These are phyloP conservation scores for Melanargia galathea DNA, from an alignment of 2,888 invertebrate genomes.

Conservation along the genomic window DNA sequence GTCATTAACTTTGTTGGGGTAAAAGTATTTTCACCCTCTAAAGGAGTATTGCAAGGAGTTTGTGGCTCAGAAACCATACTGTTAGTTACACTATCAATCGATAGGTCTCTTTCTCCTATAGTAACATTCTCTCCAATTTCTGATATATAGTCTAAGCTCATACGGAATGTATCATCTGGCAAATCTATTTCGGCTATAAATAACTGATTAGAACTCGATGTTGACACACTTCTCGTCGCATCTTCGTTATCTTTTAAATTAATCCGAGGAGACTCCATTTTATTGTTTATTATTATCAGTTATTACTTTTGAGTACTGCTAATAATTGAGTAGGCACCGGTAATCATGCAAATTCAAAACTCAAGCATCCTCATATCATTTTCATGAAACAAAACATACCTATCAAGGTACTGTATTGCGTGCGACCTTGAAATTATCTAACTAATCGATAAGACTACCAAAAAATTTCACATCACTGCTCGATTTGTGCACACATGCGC, in stretches of 20 bases:
- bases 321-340: slow-evolving; percentile 11
- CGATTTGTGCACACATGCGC: slow-evolving; percentile 65
- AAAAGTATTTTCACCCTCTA: slow-evolving; percentile 39
- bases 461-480: slow-evolving; percentile 76
- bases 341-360: slow-evolving; percentile 22
- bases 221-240: slow-evolving; percentile 46
- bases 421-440: slow-evolving; percentile 72
- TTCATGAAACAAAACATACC: slow-evolving; percentile 43
- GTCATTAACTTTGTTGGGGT: slow-evolving; percentile 44
- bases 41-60: slow-evolving; percentile 45
- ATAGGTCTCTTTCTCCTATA: slow-evolving; percentile 55
- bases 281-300: slow-evolving; percentile 8
- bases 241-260: slow-evolving; percentile 49
- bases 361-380: slow-evolving; percentile 1
- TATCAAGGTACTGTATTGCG: slow-evolving; percentile 43
- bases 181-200: slow-evolving; percentile 65
- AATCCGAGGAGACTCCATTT: slow-evolving; percentile 57
- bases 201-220: slow-evolving; percentile 62
- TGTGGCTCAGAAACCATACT: slow-evolving; percentile 35
- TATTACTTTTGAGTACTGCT: not conserved
- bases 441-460: slow-evolving; percentile 77
- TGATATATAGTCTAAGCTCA: slow-evolving; percentile 67
- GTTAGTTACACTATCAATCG: slow-evolving; percentile 50
- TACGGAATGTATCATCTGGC: slow-evolving; percentile 70
- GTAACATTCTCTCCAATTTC: slow-evolving; percentile 74